Percentiles rank a stretch among this genome's conserved stretches.
Conservation (phyloP, 64 coral and sea anemone species). For the Montipora capricornis region DNA sequence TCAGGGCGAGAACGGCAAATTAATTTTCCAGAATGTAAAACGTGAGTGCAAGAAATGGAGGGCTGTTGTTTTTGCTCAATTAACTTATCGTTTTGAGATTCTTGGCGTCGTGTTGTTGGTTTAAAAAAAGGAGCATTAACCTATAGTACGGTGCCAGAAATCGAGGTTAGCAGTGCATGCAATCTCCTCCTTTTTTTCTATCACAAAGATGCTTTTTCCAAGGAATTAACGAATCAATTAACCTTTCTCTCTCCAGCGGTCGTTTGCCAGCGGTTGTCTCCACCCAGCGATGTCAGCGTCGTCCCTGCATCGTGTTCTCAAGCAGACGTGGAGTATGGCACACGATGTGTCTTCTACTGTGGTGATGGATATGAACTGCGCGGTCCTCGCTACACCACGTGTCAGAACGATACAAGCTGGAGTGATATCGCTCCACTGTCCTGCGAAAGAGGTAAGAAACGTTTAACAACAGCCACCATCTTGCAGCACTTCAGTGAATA, state of each 20-base stretch:
- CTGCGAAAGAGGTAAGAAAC: constrained; percentile 78
- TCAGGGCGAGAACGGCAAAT: too few species aligned
- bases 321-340: constrained; percentile 87
- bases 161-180: too few species aligned
- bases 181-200: too few species aligned
- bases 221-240: neutral
- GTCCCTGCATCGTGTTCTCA: constrained; percentile 69
- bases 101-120: too few species aligned
- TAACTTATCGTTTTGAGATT: too few species aligned
- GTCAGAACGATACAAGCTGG: constrained; percentile 79
- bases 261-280: constrained; percentile 57
- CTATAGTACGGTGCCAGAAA: too few species aligned
- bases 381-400: constrained; percentile 90
- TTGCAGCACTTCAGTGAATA: too few species aligned
- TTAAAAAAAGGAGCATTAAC: too few species aligned
- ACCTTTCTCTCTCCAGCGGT: constrained; percentile 59
- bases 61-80: too few species aligned
- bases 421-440: constrained; percentile 64
- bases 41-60: too few species aligned
- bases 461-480: neutral
- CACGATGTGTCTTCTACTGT: constrained; percentile 89
- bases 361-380: constrained; percentile 80
- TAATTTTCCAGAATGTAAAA: too few species aligned
- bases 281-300: constrained; percentile 55
- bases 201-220: too few species aligned